Evolutionary conservation across 1,140 invertebrate genomes (phyloP), one percentile per base, ranked within the genome.

Genomic region (Drosophila pseudoananassae): DNA sequence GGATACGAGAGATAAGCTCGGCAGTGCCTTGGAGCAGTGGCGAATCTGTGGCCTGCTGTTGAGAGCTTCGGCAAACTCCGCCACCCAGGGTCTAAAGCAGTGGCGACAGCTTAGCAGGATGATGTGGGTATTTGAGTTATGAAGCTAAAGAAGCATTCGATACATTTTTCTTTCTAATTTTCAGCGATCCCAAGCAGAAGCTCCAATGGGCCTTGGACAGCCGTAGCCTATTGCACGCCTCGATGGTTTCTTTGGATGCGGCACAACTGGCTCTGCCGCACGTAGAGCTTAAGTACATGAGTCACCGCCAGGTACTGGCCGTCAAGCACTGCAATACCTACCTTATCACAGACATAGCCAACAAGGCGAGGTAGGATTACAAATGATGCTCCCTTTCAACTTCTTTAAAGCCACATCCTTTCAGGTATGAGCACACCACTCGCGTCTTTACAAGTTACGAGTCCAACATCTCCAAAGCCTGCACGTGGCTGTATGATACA

Each of bases 281-380:
- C 43, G 91, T 92, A 38, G 91, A 92, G 38, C 76, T 92, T 0
- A 90, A 87, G 45, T 82, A 80, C 25, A 77, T 91, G 25, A 92
- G 90, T 45, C 77, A 90, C 65, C 84, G 91, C 4, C 91, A 92
- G 66, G 69, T 83, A 14, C 45, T 90, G 14, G 88, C 91, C 0
- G 90, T 92, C n/a, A 78, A 80, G 53, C 91, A 92, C 53, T 90
- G 88, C 20, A 89, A 89, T 20, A 81, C 78, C 9, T 92, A 92
- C 47, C 47, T 92, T 15, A 85, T 92, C 3, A 92, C 91, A 1
- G 91, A 92, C 46, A 91, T 92, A 59, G 89, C 90, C 12, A 87
- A 92, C 64, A 14, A 73, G 38, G 68, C 77, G 7, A 57, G 91
- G 90, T 91, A 36, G 61, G 63, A 50, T 1, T 29, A 2, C 0